These are phyloP conservation scores for Drosophila multiciliata DNA, from an alignment of 2,888 invertebrate genomes.

Conservation along the genomic window DNA sequence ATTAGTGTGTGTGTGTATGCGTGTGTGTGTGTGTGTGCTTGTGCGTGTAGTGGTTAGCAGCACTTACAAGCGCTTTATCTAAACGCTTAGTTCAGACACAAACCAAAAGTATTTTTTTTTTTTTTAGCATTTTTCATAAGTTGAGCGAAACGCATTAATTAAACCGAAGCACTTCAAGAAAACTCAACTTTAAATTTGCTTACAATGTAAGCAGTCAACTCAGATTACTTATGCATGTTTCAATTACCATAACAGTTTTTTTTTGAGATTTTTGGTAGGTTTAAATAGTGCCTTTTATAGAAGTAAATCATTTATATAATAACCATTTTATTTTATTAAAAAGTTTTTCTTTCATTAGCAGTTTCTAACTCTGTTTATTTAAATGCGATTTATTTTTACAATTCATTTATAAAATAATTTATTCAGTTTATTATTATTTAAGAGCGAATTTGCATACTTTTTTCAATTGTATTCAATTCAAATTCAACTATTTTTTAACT, in stretches of 20 bases:
- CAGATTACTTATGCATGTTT: not conserved
- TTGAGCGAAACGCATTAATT: constrained; percentile 53
- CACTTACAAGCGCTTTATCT: constrained; percentile 51
- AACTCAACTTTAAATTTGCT: constrained; percentile 31
- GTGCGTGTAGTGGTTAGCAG: constrained; percentile 13
- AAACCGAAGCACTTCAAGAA: constrained; percentile 41
- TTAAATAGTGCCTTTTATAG: not conserved
- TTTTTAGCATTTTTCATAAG: constrained; percentile 33
- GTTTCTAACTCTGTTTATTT: not conserved
- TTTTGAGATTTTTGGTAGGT: not conserved
- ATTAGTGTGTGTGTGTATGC: not conserved
- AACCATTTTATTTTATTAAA: not conserved
- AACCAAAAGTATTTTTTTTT: constrained; percentile 25
- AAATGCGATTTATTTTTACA: not conserved
- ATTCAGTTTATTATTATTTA: not conserved
- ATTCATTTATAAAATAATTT: not conserved
- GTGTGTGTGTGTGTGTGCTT: not conserved
- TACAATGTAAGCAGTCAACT: constrained; percentile 27
- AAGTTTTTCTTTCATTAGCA: not conserved
- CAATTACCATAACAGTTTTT: not conserved
- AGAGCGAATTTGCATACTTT: not conserved
- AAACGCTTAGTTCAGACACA: constrained; percentile 26
- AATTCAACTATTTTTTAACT: not conserved
- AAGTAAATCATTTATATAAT: not conserved
- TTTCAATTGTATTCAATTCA: not conserved